These are phyloP conservation scores for Lycaena phlaeas DNA, from an alignment of 2,888 invertebrate species.

Conservation along the genomic window DNA sequence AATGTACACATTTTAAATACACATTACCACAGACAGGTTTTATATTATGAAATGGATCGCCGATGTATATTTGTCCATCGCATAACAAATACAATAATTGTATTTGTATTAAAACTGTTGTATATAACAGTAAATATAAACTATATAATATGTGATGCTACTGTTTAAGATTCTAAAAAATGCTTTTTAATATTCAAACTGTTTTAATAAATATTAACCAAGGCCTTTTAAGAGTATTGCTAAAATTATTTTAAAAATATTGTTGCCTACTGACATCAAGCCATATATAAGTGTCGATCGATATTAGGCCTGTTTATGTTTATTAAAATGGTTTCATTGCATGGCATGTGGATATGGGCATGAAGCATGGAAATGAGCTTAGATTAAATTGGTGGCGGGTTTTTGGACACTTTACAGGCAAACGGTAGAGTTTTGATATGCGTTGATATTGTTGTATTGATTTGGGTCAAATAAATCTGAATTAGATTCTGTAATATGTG, in stretches of 20 bases:
- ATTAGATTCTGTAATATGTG: too few relatives aligned
- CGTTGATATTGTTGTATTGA: too few relatives aligned
- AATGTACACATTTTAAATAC: too few relatives aligned
- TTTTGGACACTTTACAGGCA: not conserved
- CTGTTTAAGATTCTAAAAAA: not conserved
- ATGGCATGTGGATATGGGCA: conserved; percentile 15
- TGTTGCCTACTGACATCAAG: too few relatives aligned
- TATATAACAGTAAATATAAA: not conserved
- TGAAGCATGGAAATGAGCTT: conserved; percentile 15
- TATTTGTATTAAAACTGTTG: too few relatives aligned
- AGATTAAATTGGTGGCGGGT: conserved; percentile 16
- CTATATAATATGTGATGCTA: not conserved
- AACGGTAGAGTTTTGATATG: too few relatives aligned
- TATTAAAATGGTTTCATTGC: conserved; percentile 12
- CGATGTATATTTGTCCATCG: too few relatives aligned
- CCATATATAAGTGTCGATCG: too few relatives aligned
- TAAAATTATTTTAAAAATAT: too few relatives aligned
- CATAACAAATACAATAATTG: too few relatives aligned
- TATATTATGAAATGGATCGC: not conserved
- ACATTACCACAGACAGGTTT: not conserved
- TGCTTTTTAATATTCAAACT: conserved; percentile 2
- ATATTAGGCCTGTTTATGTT: not conserved
- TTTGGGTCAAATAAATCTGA: too few relatives aligned
- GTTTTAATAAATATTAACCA: conserved; percentile 7
- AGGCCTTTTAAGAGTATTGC: too few relatives aligned